phyloP scores from a whole-genome alignment of 2,888 invertebrate species.

The Eupeodes luniger region DNA sequence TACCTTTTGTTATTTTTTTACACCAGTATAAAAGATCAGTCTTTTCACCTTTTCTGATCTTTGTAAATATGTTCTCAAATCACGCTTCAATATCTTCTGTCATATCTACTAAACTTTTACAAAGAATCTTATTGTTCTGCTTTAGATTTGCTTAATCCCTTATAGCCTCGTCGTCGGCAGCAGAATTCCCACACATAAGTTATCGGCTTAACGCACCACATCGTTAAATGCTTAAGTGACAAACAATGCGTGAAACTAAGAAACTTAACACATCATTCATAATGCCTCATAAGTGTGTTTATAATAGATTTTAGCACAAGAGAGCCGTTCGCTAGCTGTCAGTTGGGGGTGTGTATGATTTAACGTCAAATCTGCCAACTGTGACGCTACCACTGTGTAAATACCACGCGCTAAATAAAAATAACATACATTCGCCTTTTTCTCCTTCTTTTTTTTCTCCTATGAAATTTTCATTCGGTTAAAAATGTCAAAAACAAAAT shows the following conservation, averaged over 20 bases:
- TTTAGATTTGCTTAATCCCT: not conserved
- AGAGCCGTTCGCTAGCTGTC: not conserved
- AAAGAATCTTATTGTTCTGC: not conserved
- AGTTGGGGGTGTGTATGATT: slow-evolving; percentile 47
- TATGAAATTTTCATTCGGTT: not conserved
- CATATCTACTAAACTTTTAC: no score
- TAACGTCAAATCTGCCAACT: slow-evolving; percentile 60
- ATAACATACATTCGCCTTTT: not conserved
- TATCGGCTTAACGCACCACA: slow-evolving; percentile 60
- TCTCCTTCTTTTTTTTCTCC: no score
- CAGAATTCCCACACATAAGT: slow-evolving; percentile 32
- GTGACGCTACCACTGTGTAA: slow-evolving; percentile 38
- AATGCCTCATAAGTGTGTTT: slow-evolving; percentile 29
- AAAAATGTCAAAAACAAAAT: slow-evolving; percentile 6
- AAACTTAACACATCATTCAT: slow-evolving; percentile 64
- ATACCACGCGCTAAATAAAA: slow-evolving; percentile 23
- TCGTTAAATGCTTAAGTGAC: slow-evolving; percentile 46
- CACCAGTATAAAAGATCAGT: no score
- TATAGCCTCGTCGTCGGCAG: no score
- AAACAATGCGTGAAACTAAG: slow-evolving; percentile 70
- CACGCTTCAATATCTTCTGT: no score
- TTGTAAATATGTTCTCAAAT: no score
- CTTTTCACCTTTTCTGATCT: no score
- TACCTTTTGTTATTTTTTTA: no score
- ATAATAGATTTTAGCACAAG: slow-evolving; percentile 28